These are phyloP conservation scores for Astyanax mexicanus DNA, from an alignment of 2,797 vertebrate species.

Conservation along the genomic window DNA sequence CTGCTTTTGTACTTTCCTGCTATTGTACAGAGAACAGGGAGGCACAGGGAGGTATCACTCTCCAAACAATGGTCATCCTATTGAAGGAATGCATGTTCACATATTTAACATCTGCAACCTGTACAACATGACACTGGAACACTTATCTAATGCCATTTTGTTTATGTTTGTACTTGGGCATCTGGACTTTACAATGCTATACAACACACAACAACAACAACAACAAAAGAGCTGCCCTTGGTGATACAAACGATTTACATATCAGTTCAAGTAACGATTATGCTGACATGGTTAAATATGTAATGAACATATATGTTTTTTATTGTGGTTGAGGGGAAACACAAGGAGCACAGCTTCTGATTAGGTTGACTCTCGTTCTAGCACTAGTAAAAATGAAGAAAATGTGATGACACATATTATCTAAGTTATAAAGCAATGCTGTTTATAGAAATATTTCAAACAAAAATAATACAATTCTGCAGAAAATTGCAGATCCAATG, in stretches of 20 bases:
- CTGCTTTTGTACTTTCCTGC: slow-evolving; percentile 21
- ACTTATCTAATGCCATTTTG: not conserved
- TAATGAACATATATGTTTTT: not conserved
- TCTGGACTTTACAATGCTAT: not conserved
- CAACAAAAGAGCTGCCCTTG: not conserved
- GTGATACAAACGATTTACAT: not conserved
- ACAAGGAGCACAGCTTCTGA: not conserved
- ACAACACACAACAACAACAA: not conserved
- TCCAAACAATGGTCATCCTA: slow-evolving; percentile 28
- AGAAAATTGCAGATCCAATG: too few relatives aligned
- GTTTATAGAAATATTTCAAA: not conserved
- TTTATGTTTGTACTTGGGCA: not conserved
- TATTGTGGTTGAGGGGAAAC: not conserved
- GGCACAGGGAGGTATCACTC: slow-evolving; percentile 26
- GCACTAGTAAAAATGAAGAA: too few relatives aligned
- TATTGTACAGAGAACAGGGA: slow-evolving; percentile 22
- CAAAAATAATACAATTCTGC: not conserved
- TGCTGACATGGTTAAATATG: not conserved
- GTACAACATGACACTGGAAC: not conserved
- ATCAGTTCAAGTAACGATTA: not conserved
- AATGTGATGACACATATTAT: too few relatives aligned
- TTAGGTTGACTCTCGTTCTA: too few relatives aligned
- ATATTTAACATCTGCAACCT: not conserved
- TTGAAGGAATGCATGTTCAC: slow-evolving; percentile 9
- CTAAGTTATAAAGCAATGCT: too few relatives aligned